Percentiles rank a stretch among this genome's conserved stretches.
Evolutionary conservation across 2,888 invertebrate species (phyloP).

Genomic region (Drosophila rellima): DNA sequence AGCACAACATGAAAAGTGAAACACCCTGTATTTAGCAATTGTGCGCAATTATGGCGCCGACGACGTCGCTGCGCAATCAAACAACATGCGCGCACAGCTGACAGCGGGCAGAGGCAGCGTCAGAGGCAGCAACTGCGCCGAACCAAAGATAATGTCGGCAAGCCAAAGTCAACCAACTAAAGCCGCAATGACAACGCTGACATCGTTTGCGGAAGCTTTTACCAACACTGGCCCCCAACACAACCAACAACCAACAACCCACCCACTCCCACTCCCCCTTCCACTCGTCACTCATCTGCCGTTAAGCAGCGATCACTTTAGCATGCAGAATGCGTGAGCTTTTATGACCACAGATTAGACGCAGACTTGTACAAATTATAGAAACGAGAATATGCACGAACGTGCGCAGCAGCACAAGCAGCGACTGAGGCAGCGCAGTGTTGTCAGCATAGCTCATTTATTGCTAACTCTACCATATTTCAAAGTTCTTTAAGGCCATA

Average conservation of each 20-base stretch:
- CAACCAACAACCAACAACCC: neutral
- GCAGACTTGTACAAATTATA: conserved; percentile 38
- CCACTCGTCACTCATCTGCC: conserved; percentile 1
- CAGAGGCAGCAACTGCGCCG: conserved; percentile 11
- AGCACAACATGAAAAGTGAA: conserved; percentile 59
- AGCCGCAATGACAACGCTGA: conserved; percentile 54
- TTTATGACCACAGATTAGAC: conserved; percentile 50
- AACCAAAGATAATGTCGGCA: conserved; percentile 75
- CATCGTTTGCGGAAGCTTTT: conserved; percentile 50
- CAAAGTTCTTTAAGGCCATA: no score
- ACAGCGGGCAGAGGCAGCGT: conserved; percentile 33
- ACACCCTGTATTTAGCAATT: conserved; percentile 77
- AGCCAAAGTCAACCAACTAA: conserved; percentile 47
- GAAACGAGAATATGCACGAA: conserved; percentile 48
- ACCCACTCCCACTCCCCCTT: neutral
- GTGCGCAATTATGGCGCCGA: conserved; percentile 69
- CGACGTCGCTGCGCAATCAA: conserved; percentile 57
- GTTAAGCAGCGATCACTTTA: conserved; percentile 33
- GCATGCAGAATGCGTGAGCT: conserved; percentile 59
- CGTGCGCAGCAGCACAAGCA: conserved; percentile 15
- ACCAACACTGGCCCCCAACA: conserved; percentile 23
- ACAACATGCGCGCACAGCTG: conserved; percentile 27
- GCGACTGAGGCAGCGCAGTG: neutral
- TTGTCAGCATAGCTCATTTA: neutral
- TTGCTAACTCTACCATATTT: neutral